Conservation (phyloP, 1,140 invertebrate species). For the Physella acuta region DNA sequence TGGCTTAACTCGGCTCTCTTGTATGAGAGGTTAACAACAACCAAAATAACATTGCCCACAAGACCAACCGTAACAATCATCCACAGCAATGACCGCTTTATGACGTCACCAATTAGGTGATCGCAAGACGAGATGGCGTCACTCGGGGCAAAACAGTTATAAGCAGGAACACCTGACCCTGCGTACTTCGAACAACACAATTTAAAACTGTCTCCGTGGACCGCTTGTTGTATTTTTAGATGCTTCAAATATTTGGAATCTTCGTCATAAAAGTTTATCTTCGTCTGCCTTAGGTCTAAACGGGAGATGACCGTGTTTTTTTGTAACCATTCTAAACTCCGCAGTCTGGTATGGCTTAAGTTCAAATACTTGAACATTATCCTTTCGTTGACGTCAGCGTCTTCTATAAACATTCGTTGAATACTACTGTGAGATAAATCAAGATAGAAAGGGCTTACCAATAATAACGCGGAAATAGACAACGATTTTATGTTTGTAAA, state of each 20-base stretch:
- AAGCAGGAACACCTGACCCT: constrained; percentile 19
- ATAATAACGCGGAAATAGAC: too few species aligned
- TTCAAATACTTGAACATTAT: background rate
- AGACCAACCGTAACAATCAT: constrained; percentile 34
- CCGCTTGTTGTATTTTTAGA: background rate
- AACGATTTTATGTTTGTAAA: too few species aligned
- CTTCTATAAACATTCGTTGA: background rate
- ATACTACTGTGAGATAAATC: background rate
- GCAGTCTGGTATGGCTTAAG: background rate
- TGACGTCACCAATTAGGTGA: constrained; percentile 33
- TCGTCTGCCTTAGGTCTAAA: background rate
- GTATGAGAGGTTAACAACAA: constrained; percentile 29
- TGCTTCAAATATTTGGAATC: background rate
- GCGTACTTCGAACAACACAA: constrained; percentile 36
- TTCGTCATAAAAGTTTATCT: background rate
- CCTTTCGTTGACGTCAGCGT: background rate
- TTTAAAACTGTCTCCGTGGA: constrained; percentile 32
- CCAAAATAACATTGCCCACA: constrained; percentile 36
- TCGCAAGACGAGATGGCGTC: constrained; percentile 41
- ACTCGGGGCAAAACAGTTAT: constrained; percentile 32
- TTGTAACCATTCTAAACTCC: background rate
- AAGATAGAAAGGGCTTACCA: background rate
- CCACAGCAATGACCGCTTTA: constrained; percentile 41
- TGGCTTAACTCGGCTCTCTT: constrained; percentile 15
- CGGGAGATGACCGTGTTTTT: too few species aligned